Evolutionary conservation across 2,888 invertebrate genomes (phyloP).

Genomic region (Agrypnus murinus): DNA sequence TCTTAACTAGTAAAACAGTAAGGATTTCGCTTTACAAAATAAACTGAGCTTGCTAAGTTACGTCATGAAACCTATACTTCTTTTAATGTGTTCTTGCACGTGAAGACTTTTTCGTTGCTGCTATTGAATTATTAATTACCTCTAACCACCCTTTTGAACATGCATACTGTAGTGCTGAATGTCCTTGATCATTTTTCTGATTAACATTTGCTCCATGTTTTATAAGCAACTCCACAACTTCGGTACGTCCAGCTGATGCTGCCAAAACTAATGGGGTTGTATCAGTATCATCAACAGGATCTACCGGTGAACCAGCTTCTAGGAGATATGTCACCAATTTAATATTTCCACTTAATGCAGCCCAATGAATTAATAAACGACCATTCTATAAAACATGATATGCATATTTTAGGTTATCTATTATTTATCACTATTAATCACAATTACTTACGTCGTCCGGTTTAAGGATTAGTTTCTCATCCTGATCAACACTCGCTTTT

Average conservation of each 20-base stretch:
- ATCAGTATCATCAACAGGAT: slow-evolving; percentile 83
- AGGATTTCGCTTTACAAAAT: no score
- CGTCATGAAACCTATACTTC: no score
- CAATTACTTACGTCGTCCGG: slow-evolving; percentile 73
- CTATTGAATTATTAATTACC: no score
- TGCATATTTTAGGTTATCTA: slow-evolving; percentile 28
- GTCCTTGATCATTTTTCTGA: slow-evolving; percentile 82
- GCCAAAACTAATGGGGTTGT: slow-evolving; percentile 88
- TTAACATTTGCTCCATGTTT: slow-evolving; percentile 83
- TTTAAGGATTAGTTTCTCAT: slow-evolving; percentile 71
- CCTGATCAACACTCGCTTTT: slow-evolving; percentile 76
- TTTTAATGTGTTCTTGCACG: no score
- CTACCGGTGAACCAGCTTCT: slow-evolving; percentile 78
- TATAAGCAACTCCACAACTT: slow-evolving; percentile 80
- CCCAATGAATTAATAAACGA: slow-evolving; percentile 86
- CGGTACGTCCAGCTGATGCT: slow-evolving; percentile 83
- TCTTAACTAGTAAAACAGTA: no score
- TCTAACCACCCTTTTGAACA: slow-evolving; percentile 88
- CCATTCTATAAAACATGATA: slow-evolving; percentile 75
- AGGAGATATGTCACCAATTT: slow-evolving; percentile 82
- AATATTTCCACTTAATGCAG: slow-evolving; percentile 84
- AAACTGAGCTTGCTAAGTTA: no score
- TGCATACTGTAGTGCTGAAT: slow-evolving; percentile 89
- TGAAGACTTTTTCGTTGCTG: no score
- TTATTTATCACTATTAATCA: slow-evolving; percentile 3